phyloP scores from a whole-genome alignment of 2,797 vertebrate genomes.

The Chelidonichthys spinosus region DNA sequence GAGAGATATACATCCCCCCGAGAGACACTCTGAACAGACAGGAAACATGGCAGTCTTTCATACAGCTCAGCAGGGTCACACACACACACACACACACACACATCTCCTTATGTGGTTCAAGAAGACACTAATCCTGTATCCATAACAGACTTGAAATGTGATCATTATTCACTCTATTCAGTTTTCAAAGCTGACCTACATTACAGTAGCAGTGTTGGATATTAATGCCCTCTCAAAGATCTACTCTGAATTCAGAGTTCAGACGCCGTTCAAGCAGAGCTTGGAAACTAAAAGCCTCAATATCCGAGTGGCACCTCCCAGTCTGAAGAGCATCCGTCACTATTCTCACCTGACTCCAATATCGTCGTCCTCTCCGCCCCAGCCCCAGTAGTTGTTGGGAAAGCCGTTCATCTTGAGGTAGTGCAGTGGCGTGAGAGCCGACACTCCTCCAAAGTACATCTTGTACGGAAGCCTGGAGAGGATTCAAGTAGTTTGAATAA shows the following conservation, averaged over 20 bases:
- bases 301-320: neutral
- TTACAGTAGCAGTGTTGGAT: neutral
- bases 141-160: neutral
- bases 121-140: neutral
- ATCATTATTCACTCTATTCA: neutral
- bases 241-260: neutral
- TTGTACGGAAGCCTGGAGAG: conserved; percentile 84
- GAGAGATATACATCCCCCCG: conserved; percentile 86
- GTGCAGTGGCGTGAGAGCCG: conserved; percentile 84
- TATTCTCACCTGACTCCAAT: conserved; percentile 83
- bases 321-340: neutral
- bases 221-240: neutral
- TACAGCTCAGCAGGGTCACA: neutral
- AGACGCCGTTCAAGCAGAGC: neutral
- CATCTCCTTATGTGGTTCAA: neutral
- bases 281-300: neutral
- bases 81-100: neutral
- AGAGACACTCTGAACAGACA: conserved; percentile 83
- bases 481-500: neutral
- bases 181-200: neutral
- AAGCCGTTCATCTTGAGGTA: conserved; percentile 90
- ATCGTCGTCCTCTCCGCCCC: conserved; percentile 88
- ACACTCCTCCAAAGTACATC: conserved; percentile 88
- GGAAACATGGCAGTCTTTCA: neutral
- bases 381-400: conserved; percentile 89